Evolutionary conservation across 1,140 invertebrate species (phyloP), one percentile per base, ranked within the genome.

Genomic region (Antheraea mylitta): DNA sequence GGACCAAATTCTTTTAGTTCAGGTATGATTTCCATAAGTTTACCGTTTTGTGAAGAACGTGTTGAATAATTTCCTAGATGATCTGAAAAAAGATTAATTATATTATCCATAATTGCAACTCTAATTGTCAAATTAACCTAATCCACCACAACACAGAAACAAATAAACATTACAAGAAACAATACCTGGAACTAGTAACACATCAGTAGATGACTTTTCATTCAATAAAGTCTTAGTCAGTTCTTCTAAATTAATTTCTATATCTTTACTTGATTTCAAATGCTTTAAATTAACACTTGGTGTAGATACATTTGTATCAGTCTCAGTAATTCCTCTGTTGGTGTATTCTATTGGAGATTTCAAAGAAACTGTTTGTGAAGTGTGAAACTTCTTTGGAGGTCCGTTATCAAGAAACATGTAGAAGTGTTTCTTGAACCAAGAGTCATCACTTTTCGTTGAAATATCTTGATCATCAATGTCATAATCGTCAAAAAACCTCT

Each of bases 351-450:
- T 37, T 13, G 58, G 61, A 48, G 76, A 70, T 69, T 87, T 86
- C 16, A 86, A 65, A 16, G 79, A 64, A 3, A 90, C 73, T 5
- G 79, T 86, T 71, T 89, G 79, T 16, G 80, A 72, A 0, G 81
- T 79, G 62, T 90, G 83, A 66, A 75, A 90, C 65, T 86, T 90
- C 71, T 80, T 86, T 4, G 82, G 82, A 11, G 84, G 76, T 36
- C 76, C 82, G 60, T 76, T 83, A 45, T 90, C 85, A 42, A 89
- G 72, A 71, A 87, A 89, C 5, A 89, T 66, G 68, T 82, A 87
- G 67, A 90, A 90, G 76, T 88, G 85, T 68, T 85, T 90, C 66
- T 83, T 89, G 59, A 90, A 89, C 88, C 88, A 90, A 0, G 83
- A 86, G 58, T 88, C 85, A 58, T 89, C 83, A 64, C 75, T 88